A percentile compares a stretch with the other conserved stretches of the same genome.
These are phyloP conservation scores for Uropetala carovei DNA, from an alignment of 2,888 invertebrate genomes.

Conservation along the genomic window DNA sequence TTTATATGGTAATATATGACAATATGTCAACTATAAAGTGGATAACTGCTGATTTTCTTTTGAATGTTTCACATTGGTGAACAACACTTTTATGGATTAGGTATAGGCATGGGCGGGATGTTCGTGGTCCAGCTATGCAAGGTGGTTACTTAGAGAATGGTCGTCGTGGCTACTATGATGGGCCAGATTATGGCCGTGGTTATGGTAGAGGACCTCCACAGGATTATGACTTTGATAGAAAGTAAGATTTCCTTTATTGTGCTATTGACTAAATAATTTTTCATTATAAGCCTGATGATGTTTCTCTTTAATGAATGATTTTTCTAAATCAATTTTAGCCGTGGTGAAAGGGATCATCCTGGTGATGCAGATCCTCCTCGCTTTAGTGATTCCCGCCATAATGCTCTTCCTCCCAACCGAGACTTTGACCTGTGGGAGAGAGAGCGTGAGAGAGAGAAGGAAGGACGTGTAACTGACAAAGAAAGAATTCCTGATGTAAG, in stretches of 20 bases:
- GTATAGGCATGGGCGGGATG: slow-evolving; percentile 39
- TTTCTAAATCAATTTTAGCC: background rate
- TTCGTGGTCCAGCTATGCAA: slow-evolving; percentile 24
- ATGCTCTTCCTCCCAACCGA: slow-evolving; percentile 10
- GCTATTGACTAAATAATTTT: background rate
- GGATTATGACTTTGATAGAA: slow-evolving; percentile 70
- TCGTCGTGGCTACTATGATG: slow-evolving; percentile 66
- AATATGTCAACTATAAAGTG: background rate
- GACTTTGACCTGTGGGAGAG: slow-evolving; percentile 51
- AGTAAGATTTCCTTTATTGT: background rate
- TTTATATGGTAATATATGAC: too few species aligned
- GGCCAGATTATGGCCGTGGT: slow-evolving; percentile 73
- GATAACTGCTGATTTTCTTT: background rate
- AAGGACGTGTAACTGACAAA: slow-evolving; percentile 7
- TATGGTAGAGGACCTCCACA: slow-evolving; percentile 72
- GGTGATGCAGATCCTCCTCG: slow-evolving; percentile 41
- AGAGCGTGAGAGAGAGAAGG: slow-evolving; percentile 15
- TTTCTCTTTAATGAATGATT: background rate
- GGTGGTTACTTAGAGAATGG: slow-evolving; percentile 46
- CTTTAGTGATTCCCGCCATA: slow-evolving; percentile 28
- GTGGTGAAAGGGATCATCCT: slow-evolving; percentile 36
- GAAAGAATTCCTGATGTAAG: slow-evolving; percentile 30
- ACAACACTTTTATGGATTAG: background rate
- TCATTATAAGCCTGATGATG: background rate
- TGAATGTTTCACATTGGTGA: background rate